Evolutionary conservation across 2,888 invertebrate genomes (phyloP).

Genomic region (Deroplatys truncata): DNA sequence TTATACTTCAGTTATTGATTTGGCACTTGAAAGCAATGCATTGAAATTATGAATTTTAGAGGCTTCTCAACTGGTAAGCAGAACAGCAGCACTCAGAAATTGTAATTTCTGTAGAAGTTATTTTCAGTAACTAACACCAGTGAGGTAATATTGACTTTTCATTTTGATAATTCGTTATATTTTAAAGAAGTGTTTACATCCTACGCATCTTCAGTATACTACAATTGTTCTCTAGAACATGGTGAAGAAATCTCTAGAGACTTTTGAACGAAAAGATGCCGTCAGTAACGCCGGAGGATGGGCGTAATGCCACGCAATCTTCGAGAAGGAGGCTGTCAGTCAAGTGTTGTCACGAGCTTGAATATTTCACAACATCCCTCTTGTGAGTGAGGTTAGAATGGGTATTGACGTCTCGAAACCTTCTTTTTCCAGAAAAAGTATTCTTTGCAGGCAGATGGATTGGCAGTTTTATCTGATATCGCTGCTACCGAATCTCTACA

Average conservation of each 20-base stretch:
- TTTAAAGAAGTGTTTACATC: background rate
- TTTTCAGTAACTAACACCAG: too few relatives aligned
- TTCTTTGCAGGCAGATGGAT: background rate
- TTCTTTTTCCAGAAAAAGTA: background rate
- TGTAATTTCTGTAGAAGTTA: too few relatives aligned
- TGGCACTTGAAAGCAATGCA: too few relatives aligned
- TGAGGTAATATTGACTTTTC: too few relatives aligned
- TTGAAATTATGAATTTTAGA: too few relatives aligned
- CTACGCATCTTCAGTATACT: background rate
- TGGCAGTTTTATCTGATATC: background rate
- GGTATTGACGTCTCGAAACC: background rate
- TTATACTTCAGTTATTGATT: too few relatives aligned
- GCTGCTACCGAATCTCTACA: background rate
- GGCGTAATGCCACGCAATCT: background rate
- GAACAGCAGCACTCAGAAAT: too few relatives aligned
- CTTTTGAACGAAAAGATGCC: background rate
- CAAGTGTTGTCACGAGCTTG: background rate
- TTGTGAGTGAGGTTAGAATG: background rate
- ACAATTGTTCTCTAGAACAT: background rate
- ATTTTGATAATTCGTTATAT: too few relatives aligned
- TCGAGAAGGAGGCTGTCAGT: background rate
- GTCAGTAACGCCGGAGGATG: background rate
- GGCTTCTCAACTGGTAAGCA: too few relatives aligned
- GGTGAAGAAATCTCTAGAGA: background rate
- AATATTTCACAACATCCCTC: background rate